A percentile compares a stretch with the other conserved stretches of the same genome.
Conservation (phyloP, 2,888 invertebrate species). For the Agapostemon virescens region DNA sequence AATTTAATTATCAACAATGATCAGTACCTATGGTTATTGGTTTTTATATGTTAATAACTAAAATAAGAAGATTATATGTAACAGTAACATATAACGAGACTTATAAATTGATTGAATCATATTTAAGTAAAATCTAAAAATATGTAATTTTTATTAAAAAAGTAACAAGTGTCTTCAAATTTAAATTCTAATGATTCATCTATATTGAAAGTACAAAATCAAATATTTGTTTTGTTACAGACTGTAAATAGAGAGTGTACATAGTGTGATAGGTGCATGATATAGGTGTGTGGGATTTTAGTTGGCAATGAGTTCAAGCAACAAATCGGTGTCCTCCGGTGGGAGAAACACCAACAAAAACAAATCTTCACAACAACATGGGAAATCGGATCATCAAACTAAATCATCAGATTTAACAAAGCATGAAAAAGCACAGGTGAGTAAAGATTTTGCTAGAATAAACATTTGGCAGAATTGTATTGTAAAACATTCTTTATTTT, state of each 20-base stretch:
- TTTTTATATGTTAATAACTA: not conserved
- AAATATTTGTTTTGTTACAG: constrained; percentile 80
- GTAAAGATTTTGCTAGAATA: no score
- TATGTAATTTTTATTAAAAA: not conserved
- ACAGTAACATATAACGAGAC: not conserved
- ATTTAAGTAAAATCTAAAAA: not conserved
- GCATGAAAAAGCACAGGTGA: constrained; percentile 78
- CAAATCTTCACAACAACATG: constrained; percentile 77
- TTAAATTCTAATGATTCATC: not conserved
- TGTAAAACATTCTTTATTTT: constrained; percentile 27
- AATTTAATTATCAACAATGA: not conserved
- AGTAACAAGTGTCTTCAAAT: not conserved
- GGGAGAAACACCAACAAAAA: constrained; percentile 76
- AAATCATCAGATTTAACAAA: constrained; percentile 77
- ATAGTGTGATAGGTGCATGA: constrained; percentile 84
- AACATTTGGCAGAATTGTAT: not conserved
- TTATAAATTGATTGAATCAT: not conserved
- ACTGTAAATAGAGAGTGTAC: constrained; percentile 92
- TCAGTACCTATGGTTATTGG: not conserved
- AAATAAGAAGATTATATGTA: not conserved
- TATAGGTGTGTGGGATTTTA: constrained; percentile 75
- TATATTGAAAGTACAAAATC: constrained; percentile 22
- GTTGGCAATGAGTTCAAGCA: constrained; percentile 78
- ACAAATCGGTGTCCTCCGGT: constrained; percentile 78
- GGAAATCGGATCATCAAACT: constrained; percentile 77